Evolutionary conservation across 2,113 vertebrate species (phyloP).

Genomic region (Pangasianodon hypophthalmus): DNA sequence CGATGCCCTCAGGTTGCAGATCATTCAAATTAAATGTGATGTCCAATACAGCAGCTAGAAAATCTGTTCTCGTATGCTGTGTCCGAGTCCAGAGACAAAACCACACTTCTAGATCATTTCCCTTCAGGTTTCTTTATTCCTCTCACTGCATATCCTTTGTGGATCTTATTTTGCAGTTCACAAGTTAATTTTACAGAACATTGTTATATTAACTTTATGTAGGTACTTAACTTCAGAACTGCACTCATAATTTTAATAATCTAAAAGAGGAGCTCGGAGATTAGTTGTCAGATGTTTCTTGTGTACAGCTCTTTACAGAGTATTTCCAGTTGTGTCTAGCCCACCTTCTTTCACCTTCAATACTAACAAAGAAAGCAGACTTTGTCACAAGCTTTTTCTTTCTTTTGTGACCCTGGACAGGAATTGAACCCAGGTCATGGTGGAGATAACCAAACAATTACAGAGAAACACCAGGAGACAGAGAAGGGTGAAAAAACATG

Average conservation of each 20-base stretch:
- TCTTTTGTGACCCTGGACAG: background rate
- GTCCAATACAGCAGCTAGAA: conserved; percentile 15
- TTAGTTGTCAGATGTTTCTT: no score
- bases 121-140: background rate
- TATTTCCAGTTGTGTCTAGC: background rate
- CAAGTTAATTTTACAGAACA: background rate
- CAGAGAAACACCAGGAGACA: no score
- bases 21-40: conserved; percentile 44
- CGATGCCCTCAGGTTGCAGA: conserved; percentile 40
- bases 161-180: background rate
- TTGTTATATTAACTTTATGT: background rate
- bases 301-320: background rate
- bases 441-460: no score
- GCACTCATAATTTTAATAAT: no score
- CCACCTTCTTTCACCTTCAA: background rate
- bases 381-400: no score
- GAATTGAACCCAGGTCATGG: background rate
- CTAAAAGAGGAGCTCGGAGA: no score
- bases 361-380: background rate
- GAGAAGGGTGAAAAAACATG: no score
- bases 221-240: background rate
- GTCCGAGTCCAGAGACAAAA: background rate
- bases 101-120: background rate
- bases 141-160: background rate
- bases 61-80: conserved; percentile 18